phyloP scores from a whole-genome alignment of 2,113 vertebrate species.

The Psammodynastes pulverulentus region DNA sequence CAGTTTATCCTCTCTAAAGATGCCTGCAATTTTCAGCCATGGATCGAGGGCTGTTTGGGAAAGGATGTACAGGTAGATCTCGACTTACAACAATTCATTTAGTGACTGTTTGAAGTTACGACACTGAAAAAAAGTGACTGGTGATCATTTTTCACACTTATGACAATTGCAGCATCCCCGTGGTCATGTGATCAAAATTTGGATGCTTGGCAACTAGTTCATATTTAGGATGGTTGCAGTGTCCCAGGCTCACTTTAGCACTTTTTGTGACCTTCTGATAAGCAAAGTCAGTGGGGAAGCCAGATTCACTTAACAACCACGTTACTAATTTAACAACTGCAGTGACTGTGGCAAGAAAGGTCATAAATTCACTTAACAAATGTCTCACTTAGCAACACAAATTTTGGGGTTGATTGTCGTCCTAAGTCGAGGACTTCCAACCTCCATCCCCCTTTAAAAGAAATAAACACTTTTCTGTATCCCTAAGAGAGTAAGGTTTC shows the following conservation, averaged over 20 bases:
- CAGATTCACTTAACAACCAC: background rate
- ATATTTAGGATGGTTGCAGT: background rate
- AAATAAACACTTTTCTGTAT: background rate
- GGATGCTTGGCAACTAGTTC: background rate
- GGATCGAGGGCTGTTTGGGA: background rate
- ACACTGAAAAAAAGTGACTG: background rate
- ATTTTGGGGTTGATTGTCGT: background rate
- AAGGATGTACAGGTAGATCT: background rate
- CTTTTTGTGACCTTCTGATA: background rate
- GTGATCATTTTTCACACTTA: background rate
- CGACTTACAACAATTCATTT: background rate
- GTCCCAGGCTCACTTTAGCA: too few relatives aligned
- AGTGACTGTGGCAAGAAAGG: background rate
- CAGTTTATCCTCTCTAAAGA: background rate
- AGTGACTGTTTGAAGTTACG: background rate
- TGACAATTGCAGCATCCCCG: background rate
- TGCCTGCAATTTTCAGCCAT: background rate
- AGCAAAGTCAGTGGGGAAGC: background rate
- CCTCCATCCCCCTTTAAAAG: background rate
- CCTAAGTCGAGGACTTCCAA: background rate
- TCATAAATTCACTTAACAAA: background rate
- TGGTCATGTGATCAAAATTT: background rate
- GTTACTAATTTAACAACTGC: background rate
- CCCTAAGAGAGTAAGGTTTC: background rate
- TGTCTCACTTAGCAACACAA: background rate